phyloP scores from a whole-genome alignment of 2,888 invertebrate species.

The Xiphydria camelus region DNA sequence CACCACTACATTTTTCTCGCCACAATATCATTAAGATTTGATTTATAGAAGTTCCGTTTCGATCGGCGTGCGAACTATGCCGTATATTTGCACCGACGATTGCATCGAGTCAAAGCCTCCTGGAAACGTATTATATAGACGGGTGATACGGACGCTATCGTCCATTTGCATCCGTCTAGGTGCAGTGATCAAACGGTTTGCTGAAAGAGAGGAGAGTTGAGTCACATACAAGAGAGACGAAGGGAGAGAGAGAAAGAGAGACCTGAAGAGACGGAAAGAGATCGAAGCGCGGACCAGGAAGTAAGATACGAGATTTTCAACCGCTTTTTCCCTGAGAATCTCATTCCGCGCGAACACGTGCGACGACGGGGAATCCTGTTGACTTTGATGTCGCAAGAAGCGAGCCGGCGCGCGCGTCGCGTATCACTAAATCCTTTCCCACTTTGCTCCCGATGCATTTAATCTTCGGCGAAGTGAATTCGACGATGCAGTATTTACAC shows the following conservation, averaged over 20 bases:
- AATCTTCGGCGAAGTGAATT: conserved; percentile 4
- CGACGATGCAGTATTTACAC: neutral
- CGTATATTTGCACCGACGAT: neutral
- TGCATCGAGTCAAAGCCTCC: neutral
- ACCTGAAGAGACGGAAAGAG: neutral
- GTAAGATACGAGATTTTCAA: neutral
- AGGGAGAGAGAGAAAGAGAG: no score
- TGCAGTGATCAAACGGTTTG: no score
- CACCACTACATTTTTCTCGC: no score
- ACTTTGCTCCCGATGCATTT: neutral
- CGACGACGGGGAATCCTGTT: neutral
- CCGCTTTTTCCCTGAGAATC: neutral
- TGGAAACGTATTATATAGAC: no score
- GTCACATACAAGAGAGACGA: no score
- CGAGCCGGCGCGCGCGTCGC: neutral
- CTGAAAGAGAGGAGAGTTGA: no score
- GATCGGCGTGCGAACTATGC: no score
- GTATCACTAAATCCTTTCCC: conserved; percentile 3
- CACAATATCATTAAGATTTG: no score
- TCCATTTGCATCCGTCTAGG: no score
- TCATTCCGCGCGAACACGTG: conserved; percentile 1
- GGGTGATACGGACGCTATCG: no score
- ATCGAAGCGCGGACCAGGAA: neutral
- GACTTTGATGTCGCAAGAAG: conserved; percentile 1
- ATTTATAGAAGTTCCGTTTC: no score